Conservation (phyloP, 2,797 vertebrate species). For the Botia almorhae region DNA sequence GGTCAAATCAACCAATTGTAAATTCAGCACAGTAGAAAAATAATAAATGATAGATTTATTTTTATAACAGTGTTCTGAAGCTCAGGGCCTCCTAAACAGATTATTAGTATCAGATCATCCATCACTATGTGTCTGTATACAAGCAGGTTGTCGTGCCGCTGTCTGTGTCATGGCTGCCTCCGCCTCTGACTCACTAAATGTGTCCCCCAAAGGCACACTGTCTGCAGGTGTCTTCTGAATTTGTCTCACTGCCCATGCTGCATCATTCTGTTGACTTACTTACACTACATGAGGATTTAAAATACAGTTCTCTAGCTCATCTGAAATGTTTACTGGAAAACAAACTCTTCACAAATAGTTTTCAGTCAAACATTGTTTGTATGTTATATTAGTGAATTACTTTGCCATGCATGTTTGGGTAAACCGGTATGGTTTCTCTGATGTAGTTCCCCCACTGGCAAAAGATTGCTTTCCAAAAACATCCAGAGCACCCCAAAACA, state of each 20-base stretch:
- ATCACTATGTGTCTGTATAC: not conserved
- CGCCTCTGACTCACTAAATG: constrained; percentile 6
- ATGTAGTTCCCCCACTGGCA: no score
- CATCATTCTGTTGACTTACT: constrained; percentile 7
- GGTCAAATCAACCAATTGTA: not conserved
- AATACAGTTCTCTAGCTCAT: not conserved
- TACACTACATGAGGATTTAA: not conserved
- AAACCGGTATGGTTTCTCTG: no score
- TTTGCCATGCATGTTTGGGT: no score
- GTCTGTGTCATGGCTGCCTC: not conserved
- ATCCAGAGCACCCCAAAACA: no score
- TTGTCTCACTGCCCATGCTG: not conserved
- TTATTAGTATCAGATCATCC: not conserved
- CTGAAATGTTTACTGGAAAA: constrained; percentile 1
- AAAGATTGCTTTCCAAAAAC: no score
- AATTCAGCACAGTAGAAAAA: not conserved
- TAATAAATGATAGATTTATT: not conserved
- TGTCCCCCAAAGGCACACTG: not conserved
- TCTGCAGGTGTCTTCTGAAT: constrained; percentile 10
- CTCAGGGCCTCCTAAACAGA: not conserved
- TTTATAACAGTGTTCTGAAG: not conserved
- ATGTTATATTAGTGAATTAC: no score
- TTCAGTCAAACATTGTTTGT: constrained; percentile 3
- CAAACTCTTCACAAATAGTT: not conserved
- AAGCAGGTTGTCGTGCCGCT: not conserved